phyloP scores from a whole-genome alignment of 2,113 vertebrate genomes.

The Sylvietta virens region DNA sequence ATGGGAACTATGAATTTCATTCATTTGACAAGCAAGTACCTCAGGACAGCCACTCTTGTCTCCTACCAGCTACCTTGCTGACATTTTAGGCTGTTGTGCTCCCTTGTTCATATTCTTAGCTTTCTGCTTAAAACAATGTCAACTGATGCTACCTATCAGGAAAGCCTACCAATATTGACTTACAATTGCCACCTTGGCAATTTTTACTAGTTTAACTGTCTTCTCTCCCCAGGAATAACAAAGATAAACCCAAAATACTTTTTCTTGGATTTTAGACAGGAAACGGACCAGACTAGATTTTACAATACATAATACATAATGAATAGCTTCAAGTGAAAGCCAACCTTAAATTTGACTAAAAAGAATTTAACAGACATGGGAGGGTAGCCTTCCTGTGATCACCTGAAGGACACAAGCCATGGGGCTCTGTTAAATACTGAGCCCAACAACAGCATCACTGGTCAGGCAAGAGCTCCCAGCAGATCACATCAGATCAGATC shows the following conservation, averaged over 20 bases:
- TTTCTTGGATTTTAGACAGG: neutral
- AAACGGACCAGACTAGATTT: neutral
- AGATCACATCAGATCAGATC: neutral
- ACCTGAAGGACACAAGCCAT: neutral
- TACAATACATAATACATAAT: rapidly evolving
- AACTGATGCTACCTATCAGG: neutral
- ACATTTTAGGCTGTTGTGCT: neutral
- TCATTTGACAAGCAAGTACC: neutral
- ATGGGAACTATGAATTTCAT: neutral
- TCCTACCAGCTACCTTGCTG: neutral
- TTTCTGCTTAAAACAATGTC: neutral
- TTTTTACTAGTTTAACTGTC: neutral
- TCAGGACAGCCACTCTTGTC: neutral
- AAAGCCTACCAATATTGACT: rapidly evolving
- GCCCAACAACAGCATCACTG: neutral
- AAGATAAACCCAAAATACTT: neutral
- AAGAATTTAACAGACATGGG: neutral
- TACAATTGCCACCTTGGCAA: neutral
- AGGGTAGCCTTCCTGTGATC: neutral
- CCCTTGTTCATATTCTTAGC: neutral
- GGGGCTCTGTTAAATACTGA: neutral
- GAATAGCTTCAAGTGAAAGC: too few relatives aligned
- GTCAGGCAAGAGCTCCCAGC: neutral
- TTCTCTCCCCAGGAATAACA: rapidly evolving
- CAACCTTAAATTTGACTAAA: neutral